Base-by-base conservation (phyloP, 2,797 vertebrate species). In the Halcyon chelicuti region DNA sequence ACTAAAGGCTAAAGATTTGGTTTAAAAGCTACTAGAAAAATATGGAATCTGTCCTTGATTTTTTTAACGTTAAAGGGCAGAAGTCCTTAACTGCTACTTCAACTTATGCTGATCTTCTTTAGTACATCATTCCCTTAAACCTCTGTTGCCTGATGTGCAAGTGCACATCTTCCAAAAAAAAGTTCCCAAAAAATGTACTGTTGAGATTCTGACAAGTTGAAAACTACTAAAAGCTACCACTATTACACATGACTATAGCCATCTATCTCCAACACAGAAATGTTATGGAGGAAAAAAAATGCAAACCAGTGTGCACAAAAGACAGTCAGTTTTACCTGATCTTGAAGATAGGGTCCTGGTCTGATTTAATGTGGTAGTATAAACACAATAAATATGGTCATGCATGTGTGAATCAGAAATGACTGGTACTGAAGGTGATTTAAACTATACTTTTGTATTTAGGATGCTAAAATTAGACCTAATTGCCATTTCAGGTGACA, bases 351-450 rank as follows among this genome's bases (percentile, higher is more conserved):
- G 21, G 3, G 23, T 67, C 23, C 4, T 66, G 19, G 4, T 11
- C 10, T 0, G 0, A 10, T 71, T 76, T 40, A 70, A 1, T 66
- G 66, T 58, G 14, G 5, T 19, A 29, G 3, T 51, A 35, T 35
- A 80, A 42, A 16, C 5, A 15, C 31, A 61, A 66, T 22, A 47
- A 42, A 55, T 16, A 61, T 2, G 9, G 29, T 55, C 18, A 35
- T 29, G 3, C 8, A 10, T 15, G 7, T 57, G 12, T 13, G 47
- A 76, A 80, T 49, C 23, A 74, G 35, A 80, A 71, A 60, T 55
- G 20, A 25, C 33, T n/a, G 42, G 3, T 19, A 52, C 8, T 58
- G 23, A 91, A 71, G 19, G n/a, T 60, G 21, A 51, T 51, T 71
- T 29, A 63, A 74, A 71, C 7, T 46, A 33, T 3, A 4, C 15